Evolutionary conservation across 2,113 vertebrate species (phyloP).

Genomic region (Sinocyclocheilus anshuiensis): DNA sequence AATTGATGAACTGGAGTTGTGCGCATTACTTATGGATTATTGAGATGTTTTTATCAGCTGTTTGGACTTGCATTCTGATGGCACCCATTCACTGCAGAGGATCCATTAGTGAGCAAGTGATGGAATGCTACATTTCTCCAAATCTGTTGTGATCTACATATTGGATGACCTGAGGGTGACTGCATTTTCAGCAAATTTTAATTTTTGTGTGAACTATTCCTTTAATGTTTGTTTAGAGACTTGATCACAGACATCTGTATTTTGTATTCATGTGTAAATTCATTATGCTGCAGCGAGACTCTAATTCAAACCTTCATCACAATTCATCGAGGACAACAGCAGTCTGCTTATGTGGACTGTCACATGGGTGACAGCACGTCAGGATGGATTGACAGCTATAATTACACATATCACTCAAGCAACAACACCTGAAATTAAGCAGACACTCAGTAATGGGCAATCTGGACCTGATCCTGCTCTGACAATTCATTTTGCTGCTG

Average conservation of each 20-base stretch:
- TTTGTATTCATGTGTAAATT: conserved; percentile 40
- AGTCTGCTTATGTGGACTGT: conserved; percentile 49
- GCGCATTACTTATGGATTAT: no score
- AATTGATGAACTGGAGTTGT: background rate
- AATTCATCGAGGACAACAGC: conserved; percentile 34
- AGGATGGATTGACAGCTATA: conserved; percentile 60
- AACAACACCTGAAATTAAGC: conserved; percentile 53
- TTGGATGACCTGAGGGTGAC: background rate
- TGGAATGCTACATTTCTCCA: background rate
- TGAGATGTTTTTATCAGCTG: no score
- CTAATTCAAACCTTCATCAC: conserved; percentile 39
- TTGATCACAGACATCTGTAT: conserved; percentile 6
- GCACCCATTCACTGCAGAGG: no score
- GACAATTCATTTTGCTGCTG: conserved; percentile 45
- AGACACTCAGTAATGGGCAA: conserved; percentile 49
- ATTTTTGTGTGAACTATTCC: background rate
- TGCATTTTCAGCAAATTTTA: background rate
- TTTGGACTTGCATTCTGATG: background rate
- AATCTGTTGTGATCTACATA: background rate
- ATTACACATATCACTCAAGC: conserved; percentile 59
- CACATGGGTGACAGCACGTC: conserved; percentile 46
- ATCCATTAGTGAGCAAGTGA: background rate
- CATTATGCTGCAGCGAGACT: conserved; percentile 41
- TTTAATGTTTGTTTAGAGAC: background rate
- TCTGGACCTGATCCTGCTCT: conserved; percentile 46